Base-by-base conservation (phyloP, 2,113 vertebrate genomes). In the Lanius ludovicianus region DNA sequence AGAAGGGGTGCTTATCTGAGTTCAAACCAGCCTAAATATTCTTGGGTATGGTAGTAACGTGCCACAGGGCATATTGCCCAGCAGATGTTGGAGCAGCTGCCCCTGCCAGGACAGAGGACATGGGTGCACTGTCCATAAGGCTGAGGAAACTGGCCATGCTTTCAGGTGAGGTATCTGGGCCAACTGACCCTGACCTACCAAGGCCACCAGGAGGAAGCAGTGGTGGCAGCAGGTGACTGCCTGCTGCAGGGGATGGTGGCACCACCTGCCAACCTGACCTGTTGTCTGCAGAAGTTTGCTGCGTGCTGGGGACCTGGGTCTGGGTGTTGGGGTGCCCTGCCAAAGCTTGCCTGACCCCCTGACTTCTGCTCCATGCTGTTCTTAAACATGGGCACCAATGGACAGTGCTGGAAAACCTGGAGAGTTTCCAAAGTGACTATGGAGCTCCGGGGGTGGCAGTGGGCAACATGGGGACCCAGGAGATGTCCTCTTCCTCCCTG, bases 41-140 rank as follows among this genome's bases (percentile, higher is more conserved):
- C 24, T 28, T 53, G 70, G 5, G 14, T 11, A 22, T 6, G 15
- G 9, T 19, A 7, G 12, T 59, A 47, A 35, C 0, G 0, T 76
- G 20, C 7, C 33, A n/a, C 11, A 33, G 35, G 13, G 1, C 64
- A 30, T 3, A 11, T 30, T 56, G 41, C 27, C 33, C 27, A 55
- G 37, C 14, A 53, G 31, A 13, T 25, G 13, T 9, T 47, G 50
- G 14, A 90, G 23, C 37, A 78, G 31, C 16, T 59, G 25, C 20
- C 15, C 25, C 11, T 33, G 7, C 3, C 24, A 55, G 33, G 6
- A 17, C 30, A 77, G 68, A 64, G 15, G 15, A 13, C 6, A 10
- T 0, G 4, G 5, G 2, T 50, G 37, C 53, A 27, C 1, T 68
- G 15, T 1, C 27, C 11, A 30, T 30, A 30, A 35, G 53, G 14